Percentiles rank a stretch among this genome's conserved stretches.
Conservation (phyloP, 1,140 invertebrate genomes). For the Trigoniulus corallinus region DNA sequence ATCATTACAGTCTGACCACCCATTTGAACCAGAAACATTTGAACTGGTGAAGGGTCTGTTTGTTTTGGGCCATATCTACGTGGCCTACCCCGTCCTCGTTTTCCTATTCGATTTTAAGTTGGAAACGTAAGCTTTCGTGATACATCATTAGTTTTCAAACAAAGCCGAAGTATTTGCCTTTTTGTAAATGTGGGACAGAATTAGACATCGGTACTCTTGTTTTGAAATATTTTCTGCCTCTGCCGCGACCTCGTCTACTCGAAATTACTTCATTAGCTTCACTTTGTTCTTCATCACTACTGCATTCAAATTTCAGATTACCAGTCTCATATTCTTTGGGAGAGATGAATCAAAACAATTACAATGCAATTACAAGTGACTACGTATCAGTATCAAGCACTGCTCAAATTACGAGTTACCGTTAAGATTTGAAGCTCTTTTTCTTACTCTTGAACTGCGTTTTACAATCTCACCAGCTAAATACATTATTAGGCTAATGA, state of each 20-base stretch:
- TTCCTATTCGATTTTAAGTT: too few species aligned
- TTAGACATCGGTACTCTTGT: too few species aligned
- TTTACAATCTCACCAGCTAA: slow-evolving; percentile 24
- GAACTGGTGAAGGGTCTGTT: slow-evolving; percentile 15
- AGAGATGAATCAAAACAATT: too few species aligned
- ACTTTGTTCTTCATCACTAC: slow-evolving; percentile 7
- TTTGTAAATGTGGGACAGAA: too few species aligned
- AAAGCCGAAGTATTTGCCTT: too few species aligned
- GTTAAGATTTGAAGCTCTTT: slow-evolving; percentile 20
- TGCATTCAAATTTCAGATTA: slow-evolving; percentile 7
- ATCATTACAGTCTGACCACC: slow-evolving; percentile 24
- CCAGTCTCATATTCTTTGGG: slow-evolving; percentile 15
- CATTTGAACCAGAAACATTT: slow-evolving; percentile 23
- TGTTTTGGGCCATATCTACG: slow-evolving; percentile 19
- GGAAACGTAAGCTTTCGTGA: too few species aligned
- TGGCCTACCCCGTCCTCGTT: too few species aligned
- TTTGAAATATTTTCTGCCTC: background rate
- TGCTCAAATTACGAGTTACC: slow-evolving; percentile 16
- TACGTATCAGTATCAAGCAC: too few species aligned
- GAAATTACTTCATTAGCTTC: background rate
- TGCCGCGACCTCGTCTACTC: background rate
- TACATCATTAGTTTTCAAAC: too few species aligned
- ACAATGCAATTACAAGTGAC: too few species aligned
- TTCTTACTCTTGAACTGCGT: slow-evolving; percentile 22
- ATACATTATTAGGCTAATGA: background rate